Evolutionary conservation across 1,140 invertebrate species (phyloP), one percentile per base, ranked within the genome.

Genomic region (Pectinophora gossypiella): DNA sequence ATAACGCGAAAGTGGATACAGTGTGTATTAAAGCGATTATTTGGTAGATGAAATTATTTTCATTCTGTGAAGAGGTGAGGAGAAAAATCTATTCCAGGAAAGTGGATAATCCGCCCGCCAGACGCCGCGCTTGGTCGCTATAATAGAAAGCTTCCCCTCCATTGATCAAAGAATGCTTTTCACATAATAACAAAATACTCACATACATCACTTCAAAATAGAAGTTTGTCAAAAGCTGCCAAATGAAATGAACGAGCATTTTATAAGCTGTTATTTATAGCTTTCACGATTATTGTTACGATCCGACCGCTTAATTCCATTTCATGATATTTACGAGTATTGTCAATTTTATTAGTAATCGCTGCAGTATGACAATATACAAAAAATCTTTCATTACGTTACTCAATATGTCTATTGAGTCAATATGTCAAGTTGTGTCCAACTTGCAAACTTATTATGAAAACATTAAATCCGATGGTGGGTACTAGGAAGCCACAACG

Each of bases 41-140:
- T 40, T 15, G 48, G 21, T 54, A 61, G 57, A 55, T 53, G 10
- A 62, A 58, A 59, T 58, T 56, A 42, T 53, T 54, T 57, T 40
- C 48, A 44, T 42, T 43, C 50, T 43, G 50, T 21, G 44, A 36
- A 49, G 23, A 63, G 52, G 49, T 54, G 52, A 47, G 47, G 66
- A 60, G 48, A 61, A 71, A 57, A 74, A 64, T 75, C 64, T 63
- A 72, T 73, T 63, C 64, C 63, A 60, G 58, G 53, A 58, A 65
- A 75, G 74, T 60, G 68, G 74, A 71, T 79, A 71, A 73, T 75
- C 73, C 61, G 59, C 64, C 44, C 64, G 59, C 53, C 58, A 72
- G 64, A 65, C 64, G 32, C 27, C 36, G 45, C 42, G 54, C 35
- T 58, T 35, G 48, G 48, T 51, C 49, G 51, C 55, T n/a, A 56